Conservation (phyloP, 2,113 vertebrate species). For the Cebus imitator region DNA sequence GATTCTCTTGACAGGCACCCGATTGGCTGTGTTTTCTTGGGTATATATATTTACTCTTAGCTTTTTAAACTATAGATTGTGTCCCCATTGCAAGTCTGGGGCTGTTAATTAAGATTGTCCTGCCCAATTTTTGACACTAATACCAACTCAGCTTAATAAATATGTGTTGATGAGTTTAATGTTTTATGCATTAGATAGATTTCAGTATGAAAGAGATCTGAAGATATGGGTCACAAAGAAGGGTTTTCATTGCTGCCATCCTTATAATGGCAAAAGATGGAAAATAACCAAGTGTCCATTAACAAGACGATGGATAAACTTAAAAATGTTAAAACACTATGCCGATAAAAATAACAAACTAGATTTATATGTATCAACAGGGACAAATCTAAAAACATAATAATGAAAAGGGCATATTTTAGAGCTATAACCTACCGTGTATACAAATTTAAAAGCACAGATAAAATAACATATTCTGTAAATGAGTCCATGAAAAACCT, state of each 20-base stretch:
- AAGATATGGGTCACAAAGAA: not conserved
- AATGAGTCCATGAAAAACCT: not conserved
- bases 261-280: not conserved
- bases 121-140: not conserved
- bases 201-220: conserved; percentile 10
- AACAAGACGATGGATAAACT: not conserved
- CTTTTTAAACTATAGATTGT: not conserved
- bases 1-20: too few relatives aligned
- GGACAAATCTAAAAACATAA: not conserved
- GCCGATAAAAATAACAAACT: not conserved
- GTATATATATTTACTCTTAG: not conserved
- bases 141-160: conserved; percentile 7
- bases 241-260: not conserved
- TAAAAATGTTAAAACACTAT: not conserved
- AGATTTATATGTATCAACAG: not conserved
- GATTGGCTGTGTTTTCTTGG: not conserved
- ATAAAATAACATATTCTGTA: not conserved
- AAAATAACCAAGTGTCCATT: not conserved
- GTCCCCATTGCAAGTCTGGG: not conserved
- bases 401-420: conserved; percentile 1
- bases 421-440: not conserved
- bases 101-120: conserved; percentile 45
- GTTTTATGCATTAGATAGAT: conserved; percentile 21
- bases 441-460: not conserved
- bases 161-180: conserved; percentile 13